phyloP scores from a whole-genome alignment of 2,113 vertebrate species.

The Tor tambroides region DNA sequence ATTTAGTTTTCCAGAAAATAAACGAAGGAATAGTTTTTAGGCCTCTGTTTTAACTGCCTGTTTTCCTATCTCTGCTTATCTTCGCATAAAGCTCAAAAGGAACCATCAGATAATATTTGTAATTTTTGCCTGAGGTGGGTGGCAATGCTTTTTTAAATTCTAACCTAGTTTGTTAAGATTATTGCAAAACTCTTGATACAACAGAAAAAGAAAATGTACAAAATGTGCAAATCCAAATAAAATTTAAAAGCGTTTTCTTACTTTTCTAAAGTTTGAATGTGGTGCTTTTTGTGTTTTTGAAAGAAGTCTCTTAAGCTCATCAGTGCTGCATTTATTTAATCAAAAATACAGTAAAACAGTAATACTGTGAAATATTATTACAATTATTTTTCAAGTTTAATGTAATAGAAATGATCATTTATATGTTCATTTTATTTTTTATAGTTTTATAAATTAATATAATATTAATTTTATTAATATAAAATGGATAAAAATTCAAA shows the following conservation, averaged over 20 bases:
- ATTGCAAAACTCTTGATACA: neutral
- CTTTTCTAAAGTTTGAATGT: neutral
- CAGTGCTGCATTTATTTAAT: neutral
- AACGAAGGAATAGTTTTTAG: neutral
- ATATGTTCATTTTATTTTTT: no score
- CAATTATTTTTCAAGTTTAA: neutral
- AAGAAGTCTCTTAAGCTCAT: neutral
- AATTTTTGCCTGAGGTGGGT: neutral
- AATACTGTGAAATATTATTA: neutral
- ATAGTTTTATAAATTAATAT: no score
- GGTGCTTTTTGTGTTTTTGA: no score
- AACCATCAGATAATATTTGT: neutral
- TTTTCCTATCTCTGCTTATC: neutral
- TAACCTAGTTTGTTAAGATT: neutral
- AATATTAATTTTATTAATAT: no score
- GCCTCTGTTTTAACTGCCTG: neutral
- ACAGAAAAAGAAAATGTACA: neutral
- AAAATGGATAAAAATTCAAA: neutral
- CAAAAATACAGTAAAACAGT: neutral
- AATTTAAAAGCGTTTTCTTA: neutral
- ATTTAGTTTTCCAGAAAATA: neutral
- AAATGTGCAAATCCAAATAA: neutral
- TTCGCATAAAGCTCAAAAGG: neutral
- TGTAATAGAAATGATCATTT: no score
- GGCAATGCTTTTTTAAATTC: neutral